Base-by-base conservation (phyloP, 2,113 vertebrate genomes). In the Piprites chloris region DNA sequence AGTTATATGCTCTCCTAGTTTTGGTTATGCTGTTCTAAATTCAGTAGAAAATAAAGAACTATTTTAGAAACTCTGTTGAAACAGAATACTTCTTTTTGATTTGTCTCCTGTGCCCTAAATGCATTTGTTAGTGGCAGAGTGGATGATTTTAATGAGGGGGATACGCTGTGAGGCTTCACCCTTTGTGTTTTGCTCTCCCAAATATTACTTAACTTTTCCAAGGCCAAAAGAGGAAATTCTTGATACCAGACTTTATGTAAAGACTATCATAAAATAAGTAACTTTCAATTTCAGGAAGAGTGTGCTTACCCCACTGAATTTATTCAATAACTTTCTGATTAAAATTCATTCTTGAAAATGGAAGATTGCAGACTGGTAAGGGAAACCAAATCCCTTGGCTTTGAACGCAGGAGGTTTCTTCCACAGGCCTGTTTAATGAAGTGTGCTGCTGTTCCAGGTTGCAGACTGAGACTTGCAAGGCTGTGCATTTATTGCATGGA, bases 401-500 rank as follows among this genome's bases (percentile, higher is more conserved):
- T 72, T 63, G 27, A 77, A 0, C 30, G 44, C 11, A 5, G 22
- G 42, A 2, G 0, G 8, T 74, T 90, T 87, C 56, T 53, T 68
- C 32, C 73, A 44, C 49, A 37, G 72, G 13, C 72, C 30, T 87
- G 50, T 74, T 53, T 53, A 56, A 6, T 53, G 37, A 33, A 85
- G 65, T 9, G 37, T 44, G 37, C 37, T 37, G 46, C 47, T 55
- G 20, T 65, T 86, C 9, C 68, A 22, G 50, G 49, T 56, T 93
- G 46, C 63, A 77, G 76, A 65, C 27, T 0, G 7, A 35, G 56
- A 2, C 32, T 41, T 53, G 63, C 8, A 77, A 56, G 67, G 21
- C 77, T 88, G 79, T 5, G 3, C 1, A 0, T 3, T 2, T 16
- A 6, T 16, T 6, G 22, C 27, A 26, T 11, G n/a, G 65, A 21